Percentiles rank a stretch among this genome's conserved stretches.
These are phyloP conservation scores for Scotopteryx bipunctaria DNA, from an alignment of 2,888 invertebrate genomes.

Conservation along the genomic window DNA sequence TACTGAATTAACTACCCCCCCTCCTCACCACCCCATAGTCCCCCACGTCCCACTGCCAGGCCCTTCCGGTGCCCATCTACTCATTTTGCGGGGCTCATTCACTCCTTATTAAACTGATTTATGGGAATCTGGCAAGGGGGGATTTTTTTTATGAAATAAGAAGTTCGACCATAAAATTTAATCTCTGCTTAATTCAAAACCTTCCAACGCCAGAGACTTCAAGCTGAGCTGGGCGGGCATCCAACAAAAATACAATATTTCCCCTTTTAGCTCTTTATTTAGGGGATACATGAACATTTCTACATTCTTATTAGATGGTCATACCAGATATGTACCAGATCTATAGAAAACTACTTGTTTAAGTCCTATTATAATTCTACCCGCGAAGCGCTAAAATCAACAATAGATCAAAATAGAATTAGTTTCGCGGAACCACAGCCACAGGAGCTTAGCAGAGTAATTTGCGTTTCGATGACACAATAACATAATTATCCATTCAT, in stretches of 20 bases:
- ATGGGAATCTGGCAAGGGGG: slow-evolving; percentile 13
- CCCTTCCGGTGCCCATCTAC: slow-evolving; percentile 27
- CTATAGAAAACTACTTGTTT: background rate
- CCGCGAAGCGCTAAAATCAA: background rate
- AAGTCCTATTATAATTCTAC: background rate
- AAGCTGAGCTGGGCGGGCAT: background rate
- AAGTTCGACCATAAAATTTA: slow-evolving; percentile 11
- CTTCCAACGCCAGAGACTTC: background rate
- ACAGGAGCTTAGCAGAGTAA: background rate
- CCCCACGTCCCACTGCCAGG: background rate
- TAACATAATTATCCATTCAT: slow-evolving; percentile 5
- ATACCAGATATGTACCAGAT: too few relatives aligned
- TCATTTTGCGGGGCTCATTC: slow-evolving; percentile 29
- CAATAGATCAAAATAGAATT: background rate
- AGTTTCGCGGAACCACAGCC: background rate
- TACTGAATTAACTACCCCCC: slow-evolving; percentile 32
- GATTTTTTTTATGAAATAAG: slow-evolving; percentile 4
- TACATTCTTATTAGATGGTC: too few relatives aligned
- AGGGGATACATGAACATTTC: too few relatives aligned
- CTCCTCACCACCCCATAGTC: slow-evolving; percentile 6
- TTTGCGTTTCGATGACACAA: slow-evolving; percentile 6
- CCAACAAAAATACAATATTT: too few relatives aligned
- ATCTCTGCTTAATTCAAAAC: slow-evolving; percentile 1
- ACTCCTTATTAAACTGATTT: slow-evolving; percentile 36
- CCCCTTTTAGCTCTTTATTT: too few relatives aligned